phyloP scores from a whole-genome alignment of 2,888 invertebrate genomes.

The Sicus ferrugineus region DNA sequence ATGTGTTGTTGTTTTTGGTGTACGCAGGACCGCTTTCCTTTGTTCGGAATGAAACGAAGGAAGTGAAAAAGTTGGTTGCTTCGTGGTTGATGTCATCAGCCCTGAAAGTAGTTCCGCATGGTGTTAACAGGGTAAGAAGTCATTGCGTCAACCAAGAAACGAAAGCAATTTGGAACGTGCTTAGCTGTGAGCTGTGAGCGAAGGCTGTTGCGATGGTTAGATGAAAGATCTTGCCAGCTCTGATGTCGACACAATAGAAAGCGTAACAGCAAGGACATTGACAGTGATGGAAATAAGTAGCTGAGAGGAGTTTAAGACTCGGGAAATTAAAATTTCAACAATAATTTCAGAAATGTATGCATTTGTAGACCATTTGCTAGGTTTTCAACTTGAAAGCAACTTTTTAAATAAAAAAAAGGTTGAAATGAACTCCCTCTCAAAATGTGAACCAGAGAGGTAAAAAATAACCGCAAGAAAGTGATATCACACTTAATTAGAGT shows the following conservation, averaged over 20 bases:
- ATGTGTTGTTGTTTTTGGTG: not conserved
- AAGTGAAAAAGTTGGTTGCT: not conserved
- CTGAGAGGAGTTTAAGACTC: not conserved
- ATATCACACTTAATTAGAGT: slow-evolving; percentile 13
- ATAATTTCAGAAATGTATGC: not conserved
- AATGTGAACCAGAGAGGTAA: not conserved
- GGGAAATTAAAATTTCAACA: not conserved
- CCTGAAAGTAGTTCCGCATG: slow-evolving; percentile 1
- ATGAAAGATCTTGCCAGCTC: too few species aligned
- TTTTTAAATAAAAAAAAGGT: not conserved
- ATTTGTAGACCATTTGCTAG: too few species aligned
- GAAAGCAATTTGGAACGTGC: slow-evolving; percentile 19
- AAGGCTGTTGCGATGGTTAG: not conserved
- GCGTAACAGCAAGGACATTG: too few species aligned
- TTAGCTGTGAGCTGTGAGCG: slow-evolving; percentile 5
- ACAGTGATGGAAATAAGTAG: not conserved
- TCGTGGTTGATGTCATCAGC: slow-evolving; percentile 14
- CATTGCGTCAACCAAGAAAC: not conserved
- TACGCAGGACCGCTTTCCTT: not conserved
- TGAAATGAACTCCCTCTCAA: not conserved
- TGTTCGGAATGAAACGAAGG: not conserved
- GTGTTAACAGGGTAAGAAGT: slow-evolving; percentile 29
- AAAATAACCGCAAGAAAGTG: slow-evolving; percentile 14
- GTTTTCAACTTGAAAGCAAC: too few species aligned
- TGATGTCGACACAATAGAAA: too few species aligned